Conservation (phyloP, 2,113 vertebrate genomes). For the Triplophysa siluroides region DNA sequence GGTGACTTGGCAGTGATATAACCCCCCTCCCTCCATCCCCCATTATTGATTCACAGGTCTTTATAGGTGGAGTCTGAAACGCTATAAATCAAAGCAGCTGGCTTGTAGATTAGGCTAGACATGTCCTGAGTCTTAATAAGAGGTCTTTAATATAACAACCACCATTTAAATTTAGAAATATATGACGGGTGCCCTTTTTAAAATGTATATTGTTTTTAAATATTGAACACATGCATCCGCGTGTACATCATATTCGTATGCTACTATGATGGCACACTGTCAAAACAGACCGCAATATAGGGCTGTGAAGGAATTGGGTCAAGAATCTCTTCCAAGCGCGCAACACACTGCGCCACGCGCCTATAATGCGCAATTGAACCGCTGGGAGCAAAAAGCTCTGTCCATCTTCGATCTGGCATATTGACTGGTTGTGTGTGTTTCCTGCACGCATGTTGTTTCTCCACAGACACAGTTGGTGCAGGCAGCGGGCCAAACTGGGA, state of each 20-base stretch:
- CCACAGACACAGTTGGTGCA: conserved; percentile 53
- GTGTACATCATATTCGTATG: background rate
- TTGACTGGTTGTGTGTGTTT: conserved; percentile 29
- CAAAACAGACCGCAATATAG: background rate
- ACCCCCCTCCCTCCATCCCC: background rate
- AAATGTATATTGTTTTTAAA: background rate
- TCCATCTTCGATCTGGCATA: conserved; percentile 16
- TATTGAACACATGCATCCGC: background rate
- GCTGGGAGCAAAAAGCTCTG: background rate
- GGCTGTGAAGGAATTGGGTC: conserved; percentile 61
- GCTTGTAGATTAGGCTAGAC: conserved; percentile 10
- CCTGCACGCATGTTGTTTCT: conserved; percentile 30
- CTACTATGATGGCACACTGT: background rate
- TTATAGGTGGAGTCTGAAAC: conserved; percentile 1
- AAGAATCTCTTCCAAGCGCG: conserved; percentile 41
- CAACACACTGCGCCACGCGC: background rate
- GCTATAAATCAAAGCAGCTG: conserved; percentile 29
- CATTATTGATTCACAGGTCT: conserved; percentile 25
- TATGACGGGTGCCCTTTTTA: background rate
- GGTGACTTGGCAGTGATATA: conserved; percentile 8
- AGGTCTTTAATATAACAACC: background rate
- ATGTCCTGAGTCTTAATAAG: background rate
- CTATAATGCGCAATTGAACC: background rate
- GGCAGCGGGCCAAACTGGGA: conserved; percentile 66
- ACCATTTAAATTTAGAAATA: background rate